Base-by-base conservation (phyloP, 2,113 vertebrate genomes). In the Equus przewalskii region DNA sequence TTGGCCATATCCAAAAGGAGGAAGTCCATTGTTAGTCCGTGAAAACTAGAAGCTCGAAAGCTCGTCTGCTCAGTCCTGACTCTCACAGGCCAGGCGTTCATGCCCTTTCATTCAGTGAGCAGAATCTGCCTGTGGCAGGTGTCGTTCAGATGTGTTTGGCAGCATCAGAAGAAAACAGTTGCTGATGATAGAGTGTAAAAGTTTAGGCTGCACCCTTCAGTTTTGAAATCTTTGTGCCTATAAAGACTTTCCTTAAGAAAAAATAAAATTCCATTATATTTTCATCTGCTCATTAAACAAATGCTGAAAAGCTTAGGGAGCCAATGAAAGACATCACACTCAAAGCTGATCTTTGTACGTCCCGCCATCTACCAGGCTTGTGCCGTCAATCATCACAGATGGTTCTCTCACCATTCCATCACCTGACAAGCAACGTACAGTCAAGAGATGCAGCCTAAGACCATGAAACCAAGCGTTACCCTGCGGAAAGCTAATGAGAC, bases 161-260 rank as follows among this genome's bases (percentile, higher is more conserved):
- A 36, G 60, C 44, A 19, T 28, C 22, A 62, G 28, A 65, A 89
- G 93, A 60, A 96, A 96, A 75, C 8, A 46, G 15, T 14, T 49
- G 11, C 36, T 49, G 65, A 72, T 4, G 8, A 67, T 3, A 76
- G 18, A 88, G 8, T 51, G 7, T 44, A 56, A 90, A 97, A 60
- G 1, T 46, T 60, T 72, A 56, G 62, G 26, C 54, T 84, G 12
- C 6, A 76, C 28, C 49, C 92, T 80, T 69, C 46, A n/a, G 16
- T 49, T 96, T 58, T 65, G 13, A 46, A 65, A 51, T 62, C 41
- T 73, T 80, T 80, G 9, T 89, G 44, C 10, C 70, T 90, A 69
- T 41, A 64, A 67, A 95, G 56, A 1, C 36, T 56, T 92, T 89
- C 33, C 46, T 86, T 65, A 76, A 78, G 70, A 81, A 97, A 91